Evolutionary conservation across 2,888 invertebrate genomes (phyloP).

Genomic region (Plutella xylostella): DNA sequence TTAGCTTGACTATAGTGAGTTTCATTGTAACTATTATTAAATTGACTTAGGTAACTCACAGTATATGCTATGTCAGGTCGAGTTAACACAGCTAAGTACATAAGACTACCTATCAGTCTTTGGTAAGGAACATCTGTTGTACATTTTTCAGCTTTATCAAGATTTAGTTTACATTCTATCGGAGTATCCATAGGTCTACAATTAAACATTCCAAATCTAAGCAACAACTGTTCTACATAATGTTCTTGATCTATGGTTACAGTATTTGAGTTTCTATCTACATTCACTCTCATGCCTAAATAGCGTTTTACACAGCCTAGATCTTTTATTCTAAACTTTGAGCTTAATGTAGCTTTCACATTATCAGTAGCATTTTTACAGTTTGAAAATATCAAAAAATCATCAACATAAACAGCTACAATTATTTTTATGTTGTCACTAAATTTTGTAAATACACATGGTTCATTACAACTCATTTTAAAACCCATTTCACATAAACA

Average conservation of each 20-base stretch:
- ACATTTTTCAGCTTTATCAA: conserved; percentile 4
- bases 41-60: conserved; percentile 18
- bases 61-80: conserved; percentile 19
- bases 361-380: conserved; percentile 4
- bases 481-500: not conserved
- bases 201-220: conserved; percentile 11
- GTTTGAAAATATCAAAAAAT: conserved; percentile 3
- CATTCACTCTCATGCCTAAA: conserved; percentile 11
- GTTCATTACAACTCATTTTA: not conserved
- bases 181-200: conserved; percentile 10
- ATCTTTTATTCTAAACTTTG: conserved; percentile 12
- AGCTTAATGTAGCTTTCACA: conserved; percentile 5
- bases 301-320: conserved; percentile 9
- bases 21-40: conserved; percentile 16
- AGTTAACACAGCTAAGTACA: conserved; percentile 19
- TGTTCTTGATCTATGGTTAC: conserved; percentile 13
- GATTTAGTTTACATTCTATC: conserved; percentile 10
- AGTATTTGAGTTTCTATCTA: conserved; percentile 2
- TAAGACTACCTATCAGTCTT: conserved; percentile 12
- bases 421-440: not conserved
- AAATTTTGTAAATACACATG: not conserved
- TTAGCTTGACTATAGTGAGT: conserved; percentile 18
- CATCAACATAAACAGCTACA: conserved; percentile 3
- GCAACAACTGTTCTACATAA: conserved; percentile 9
- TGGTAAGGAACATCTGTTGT: conserved; percentile 5